phyloP scores from a whole-genome alignment of 53 echinoderm and acorn worm species.

The Pentamera pediparva region DNA sequence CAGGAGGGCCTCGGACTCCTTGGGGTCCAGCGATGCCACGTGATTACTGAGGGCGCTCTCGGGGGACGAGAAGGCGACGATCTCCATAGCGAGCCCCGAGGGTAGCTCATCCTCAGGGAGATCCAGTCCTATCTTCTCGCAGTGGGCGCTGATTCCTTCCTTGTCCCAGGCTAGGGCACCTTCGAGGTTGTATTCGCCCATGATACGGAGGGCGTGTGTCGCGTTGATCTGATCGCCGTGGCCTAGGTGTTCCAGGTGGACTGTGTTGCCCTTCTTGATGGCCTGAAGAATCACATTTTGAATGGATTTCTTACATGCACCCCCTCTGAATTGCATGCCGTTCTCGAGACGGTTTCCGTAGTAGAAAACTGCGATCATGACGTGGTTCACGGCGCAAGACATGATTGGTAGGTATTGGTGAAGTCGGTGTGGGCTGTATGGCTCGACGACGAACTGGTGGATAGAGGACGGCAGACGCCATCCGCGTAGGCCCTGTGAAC shows the following conservation, averaged over 20 bases:
- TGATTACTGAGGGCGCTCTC: constrained; percentile 6
- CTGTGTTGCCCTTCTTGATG: neutral
- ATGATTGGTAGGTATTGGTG: neutral
- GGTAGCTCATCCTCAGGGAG: neutral
- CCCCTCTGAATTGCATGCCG: neutral
- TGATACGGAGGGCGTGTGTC: neutral
- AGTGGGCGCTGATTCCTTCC: neutral
- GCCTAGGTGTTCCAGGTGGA: neutral
- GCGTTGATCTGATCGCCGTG: neutral
- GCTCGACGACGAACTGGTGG: neutral
- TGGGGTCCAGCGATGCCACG: neutral
- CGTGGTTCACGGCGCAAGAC: constrained; percentile 1
- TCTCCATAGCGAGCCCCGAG: neutral
- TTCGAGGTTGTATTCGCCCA: neutral
- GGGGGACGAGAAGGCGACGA: neutral
- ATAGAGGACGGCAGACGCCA: neutral
- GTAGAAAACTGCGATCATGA: neutral
- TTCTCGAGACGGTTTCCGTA: neutral
- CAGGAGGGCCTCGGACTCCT: neutral
- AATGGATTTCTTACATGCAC: neutral
- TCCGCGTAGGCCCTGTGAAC: neutral
- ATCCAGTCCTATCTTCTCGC: neutral
- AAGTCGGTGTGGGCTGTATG: neutral
- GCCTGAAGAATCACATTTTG: neutral
- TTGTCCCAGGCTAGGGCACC: neutral